Evolutionary conservation across 2,113 vertebrate genomes (phyloP).

Genomic region (Pedetes capensis): DNA sequence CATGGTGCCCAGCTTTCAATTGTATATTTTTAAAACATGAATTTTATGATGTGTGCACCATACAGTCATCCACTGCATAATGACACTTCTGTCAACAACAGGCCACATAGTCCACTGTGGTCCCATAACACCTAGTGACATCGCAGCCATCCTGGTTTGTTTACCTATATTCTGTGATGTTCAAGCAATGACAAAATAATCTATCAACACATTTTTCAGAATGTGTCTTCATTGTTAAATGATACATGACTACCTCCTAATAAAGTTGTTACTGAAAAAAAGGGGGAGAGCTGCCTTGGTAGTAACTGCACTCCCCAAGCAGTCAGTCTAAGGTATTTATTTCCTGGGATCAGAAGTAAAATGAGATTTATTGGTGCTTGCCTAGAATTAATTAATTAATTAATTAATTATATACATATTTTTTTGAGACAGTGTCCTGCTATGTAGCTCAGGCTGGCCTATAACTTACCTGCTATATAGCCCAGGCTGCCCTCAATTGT

Average conservation of each 20-base stretch:
- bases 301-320: background rate
- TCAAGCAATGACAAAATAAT: background rate
- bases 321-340: background rate
- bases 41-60: background rate
- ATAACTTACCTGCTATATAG: too few species aligned
- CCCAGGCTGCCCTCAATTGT: too few species aligned
- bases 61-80: background rate
- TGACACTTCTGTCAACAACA: background rate
- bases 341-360: background rate
- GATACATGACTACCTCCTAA: background rate
- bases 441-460: too few species aligned
- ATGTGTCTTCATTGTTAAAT: background rate
- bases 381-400: background rate
- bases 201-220: background rate
- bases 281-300: background rate
- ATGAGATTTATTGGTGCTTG: background rate
- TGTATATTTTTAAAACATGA: background rate
- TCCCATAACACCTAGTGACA: background rate
- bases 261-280: background rate
- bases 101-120: background rate
- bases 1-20: too few species aligned
- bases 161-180: background rate
- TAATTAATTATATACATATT: too few species aligned
- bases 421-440: too few species aligned
- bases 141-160: background rate